Base-by-base conservation (phyloP, 2,113 vertebrate species). In the Cisticola juncidis region DNA sequence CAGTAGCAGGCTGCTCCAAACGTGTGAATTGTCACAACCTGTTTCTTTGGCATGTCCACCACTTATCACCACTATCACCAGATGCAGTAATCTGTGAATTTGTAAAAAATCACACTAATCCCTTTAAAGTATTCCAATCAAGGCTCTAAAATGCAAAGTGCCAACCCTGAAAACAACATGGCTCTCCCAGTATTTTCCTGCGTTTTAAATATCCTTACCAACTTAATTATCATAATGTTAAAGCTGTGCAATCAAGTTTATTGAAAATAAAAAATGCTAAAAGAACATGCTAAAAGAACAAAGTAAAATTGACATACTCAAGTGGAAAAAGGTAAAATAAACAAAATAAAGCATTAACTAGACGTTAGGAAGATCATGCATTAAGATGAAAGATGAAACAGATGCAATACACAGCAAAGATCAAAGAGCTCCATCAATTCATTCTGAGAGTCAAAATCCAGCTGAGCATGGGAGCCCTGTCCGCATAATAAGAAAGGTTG, bases 391-490 rank as follows among this genome's bases (percentile, higher is more conserved):
- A 98, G 97, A 98, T 95, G 96, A 98, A 98, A 97, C 98, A 98
- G 98, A 98, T 97, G 97, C 97, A 97, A 96, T 95, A 97, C 98
- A 97, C 95, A 96, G 96, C 88, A 88, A 97, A 98, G 98, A 98
- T 98, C 98, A 98, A 98, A 98, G 98, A 97, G 94, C 60, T 96
- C 94, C 97, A 98, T 97, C 98, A 98, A 98, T 98, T 98, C 98
- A 97, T 98, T 98, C 90, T 61, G 94, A 96, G 97, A 98, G 97
- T 98, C 98, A 98, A 98, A 98, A 98, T 97, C 98, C 98, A 98
- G 97, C 98, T 98, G 98, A 98, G 98, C 97, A 95, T 96, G 80
- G 62, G 95, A 98, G 95, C 96, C 81, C 97, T 84, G 97, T 96
- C 96, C 95, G 97, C 97, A 98, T 98, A 98, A 98, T 98, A 97